phyloP scores from a whole-genome alignment of 1,140 invertebrate genomes.

The Apolygus lucorum region DNA sequence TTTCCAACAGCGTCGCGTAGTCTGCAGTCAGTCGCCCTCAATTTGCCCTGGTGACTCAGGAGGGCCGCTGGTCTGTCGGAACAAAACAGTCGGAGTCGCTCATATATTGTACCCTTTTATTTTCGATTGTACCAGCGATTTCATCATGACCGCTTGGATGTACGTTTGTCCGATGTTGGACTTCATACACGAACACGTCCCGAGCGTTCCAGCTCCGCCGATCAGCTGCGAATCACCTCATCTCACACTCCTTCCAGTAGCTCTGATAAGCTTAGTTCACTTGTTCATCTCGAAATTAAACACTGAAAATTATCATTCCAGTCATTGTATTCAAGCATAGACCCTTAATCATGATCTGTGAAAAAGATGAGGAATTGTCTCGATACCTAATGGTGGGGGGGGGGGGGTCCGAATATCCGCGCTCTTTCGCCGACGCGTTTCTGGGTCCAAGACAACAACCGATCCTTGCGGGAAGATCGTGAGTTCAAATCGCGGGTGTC shows the following conservation, averaged over 20 bases:
- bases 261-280: background rate
- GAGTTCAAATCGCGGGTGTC: no score
- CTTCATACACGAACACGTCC: background rate
- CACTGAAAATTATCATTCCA: background rate
- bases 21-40: background rate
- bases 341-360: no score
- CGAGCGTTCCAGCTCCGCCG: background rate
- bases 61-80: background rate
- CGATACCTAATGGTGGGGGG: no score
- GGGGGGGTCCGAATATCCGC: no score
- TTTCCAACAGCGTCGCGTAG: background rate
- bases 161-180: constrained; percentile 1
- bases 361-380: no score
- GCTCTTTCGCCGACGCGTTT: no score
- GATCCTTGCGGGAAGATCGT: no score
- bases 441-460: no score
- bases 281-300: no score
- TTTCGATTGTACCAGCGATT: no score
- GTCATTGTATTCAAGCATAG: no score
- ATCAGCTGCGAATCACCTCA: background rate
- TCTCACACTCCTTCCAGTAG: no score
- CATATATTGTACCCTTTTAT: background rate
- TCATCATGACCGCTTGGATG: background rate
- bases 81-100: constrained; percentile 5
- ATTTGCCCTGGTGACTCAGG: background rate